These are phyloP conservation scores for Rhopilema esculentum DNA, from an alignment of 30 jellyfish, hydroid and myxozoan genomes.

Conservation along the genomic window DNA sequence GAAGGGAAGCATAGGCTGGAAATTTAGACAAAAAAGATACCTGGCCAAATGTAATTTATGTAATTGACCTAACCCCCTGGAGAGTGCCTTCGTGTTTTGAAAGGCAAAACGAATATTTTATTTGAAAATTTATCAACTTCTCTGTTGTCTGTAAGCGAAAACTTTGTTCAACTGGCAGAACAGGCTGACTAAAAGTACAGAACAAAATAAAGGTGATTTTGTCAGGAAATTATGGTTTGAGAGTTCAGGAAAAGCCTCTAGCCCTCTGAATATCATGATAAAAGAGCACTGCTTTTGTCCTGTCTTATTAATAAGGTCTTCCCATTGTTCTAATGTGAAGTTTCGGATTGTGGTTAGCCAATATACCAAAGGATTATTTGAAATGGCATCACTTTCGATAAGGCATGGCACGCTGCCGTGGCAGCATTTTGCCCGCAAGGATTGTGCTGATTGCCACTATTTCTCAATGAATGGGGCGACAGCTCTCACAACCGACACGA, in stretches of 20 bases:
- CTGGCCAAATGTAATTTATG: neutral
- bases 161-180: no score
- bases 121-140: no score
- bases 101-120: neutral
- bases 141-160: no score
- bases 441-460: neutral
- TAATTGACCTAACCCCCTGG: neutral
- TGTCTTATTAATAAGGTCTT: neutral
- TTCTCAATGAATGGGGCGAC: neutral
- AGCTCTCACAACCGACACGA: neutral
- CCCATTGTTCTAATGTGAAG: neutral
- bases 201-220: neutral
- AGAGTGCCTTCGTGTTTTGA: neutral
- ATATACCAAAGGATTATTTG: neutral
- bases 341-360: neutral
- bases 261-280: neutral
- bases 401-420: neutral
- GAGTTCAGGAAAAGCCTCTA: neutral
- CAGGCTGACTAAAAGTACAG: no score
- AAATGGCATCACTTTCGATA: neutral
- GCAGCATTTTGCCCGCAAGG: neutral
- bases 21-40: neutral
- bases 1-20: neutral
- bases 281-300: neutral
- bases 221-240: neutral